Evolutionary conservation across 2,113 vertebrate species (phyloP).

Genomic region (Gadus chalcogrammus): DNA sequence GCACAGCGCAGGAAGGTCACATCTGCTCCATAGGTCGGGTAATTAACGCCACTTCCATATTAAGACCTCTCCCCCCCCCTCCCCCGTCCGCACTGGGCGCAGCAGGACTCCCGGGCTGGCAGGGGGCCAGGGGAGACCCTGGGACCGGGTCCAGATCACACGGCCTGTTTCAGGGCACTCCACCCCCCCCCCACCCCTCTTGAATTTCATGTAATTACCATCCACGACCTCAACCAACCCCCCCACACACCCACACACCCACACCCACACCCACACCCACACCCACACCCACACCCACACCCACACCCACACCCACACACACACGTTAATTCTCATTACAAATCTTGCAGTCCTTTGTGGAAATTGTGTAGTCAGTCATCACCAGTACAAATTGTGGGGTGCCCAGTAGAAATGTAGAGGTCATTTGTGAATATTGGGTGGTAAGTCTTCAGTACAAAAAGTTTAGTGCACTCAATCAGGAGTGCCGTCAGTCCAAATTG

Average conservation of each 20-base stretch:
- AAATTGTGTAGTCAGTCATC: too few relatives aligned
- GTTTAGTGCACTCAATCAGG: too few relatives aligned
- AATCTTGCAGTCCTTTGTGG: too few relatives aligned
- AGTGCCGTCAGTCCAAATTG: too few relatives aligned
- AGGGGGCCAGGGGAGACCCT: slow-evolving; percentile 37
- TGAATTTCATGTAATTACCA: slow-evolving; percentile 57
- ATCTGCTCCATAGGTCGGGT: slow-evolving; percentile 59
- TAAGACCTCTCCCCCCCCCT: slow-evolving; percentile 27
- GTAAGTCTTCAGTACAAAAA: too few relatives aligned
- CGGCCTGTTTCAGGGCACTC: slow-evolving; percentile 62
- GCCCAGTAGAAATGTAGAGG: too few relatives aligned
- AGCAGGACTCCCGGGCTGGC: slow-evolving; percentile 52
- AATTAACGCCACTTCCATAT: slow-evolving; percentile 69
- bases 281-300: slow-evolving; percentile 15
- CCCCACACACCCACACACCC: slow-evolving; percentile 16
- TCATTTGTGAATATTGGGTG: too few relatives aligned
- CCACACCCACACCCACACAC: too few relatives aligned
- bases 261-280: slow-evolving; percentile 33
- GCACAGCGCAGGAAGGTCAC: slow-evolving; percentile 49
- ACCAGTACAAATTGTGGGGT: too few relatives aligned
- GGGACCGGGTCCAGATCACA: slow-evolving; percentile 64
- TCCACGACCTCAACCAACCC: slow-evolving; percentile 30
- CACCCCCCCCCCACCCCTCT: slow-evolving; percentile 11
- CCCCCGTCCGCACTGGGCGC: slow-evolving; percentile 28
- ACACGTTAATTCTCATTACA: too few relatives aligned